Percentiles rank a stretch among this genome's conserved stretches.
These are phyloP conservation scores for Berghia stephanieae DNA, from an alignment of 1,140 invertebrate species.

Conservation along the genomic window DNA sequence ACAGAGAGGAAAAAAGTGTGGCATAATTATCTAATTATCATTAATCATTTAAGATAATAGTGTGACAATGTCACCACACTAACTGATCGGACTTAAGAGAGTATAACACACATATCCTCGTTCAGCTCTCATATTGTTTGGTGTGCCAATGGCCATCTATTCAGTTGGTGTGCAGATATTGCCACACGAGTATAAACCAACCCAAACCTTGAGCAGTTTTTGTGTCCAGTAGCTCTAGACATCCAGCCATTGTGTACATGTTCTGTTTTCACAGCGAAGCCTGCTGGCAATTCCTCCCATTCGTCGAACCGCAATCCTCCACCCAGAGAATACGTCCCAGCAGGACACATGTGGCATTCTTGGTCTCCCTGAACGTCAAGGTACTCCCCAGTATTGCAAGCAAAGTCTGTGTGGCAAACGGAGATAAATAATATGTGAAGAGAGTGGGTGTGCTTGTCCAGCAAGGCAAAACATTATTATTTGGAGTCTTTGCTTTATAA, in stretches of 20 bases:
- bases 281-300: constrained; percentile 68
- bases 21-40: no score
- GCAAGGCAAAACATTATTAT: neutral
- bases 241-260: constrained; percentile 50
- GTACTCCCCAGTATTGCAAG: constrained; percentile 70
- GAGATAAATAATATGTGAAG: neutral
- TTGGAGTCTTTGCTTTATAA: neutral
- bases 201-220: constrained; percentile 58
- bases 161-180: neutral
- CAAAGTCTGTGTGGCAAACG: constrained; percentile 61
- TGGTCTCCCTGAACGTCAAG: constrained; percentile 66
- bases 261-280: constrained; percentile 67
- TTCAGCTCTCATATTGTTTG: no score
- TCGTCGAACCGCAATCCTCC: constrained; percentile 69
- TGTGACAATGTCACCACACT: no score
- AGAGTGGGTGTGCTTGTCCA: neutral
- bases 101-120: no score
- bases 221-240: no score
- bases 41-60: no score
- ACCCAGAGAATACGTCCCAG: constrained; percentile 71
- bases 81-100: no score
- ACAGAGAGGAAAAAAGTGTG: no score
- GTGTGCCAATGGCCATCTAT: no score
- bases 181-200: neutral
- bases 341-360: constrained; percentile 68